These are phyloP conservation scores for Apodemia hepburni DNA, from an alignment of 2,888 invertebrate genomes.

Conservation along the genomic window DNA sequence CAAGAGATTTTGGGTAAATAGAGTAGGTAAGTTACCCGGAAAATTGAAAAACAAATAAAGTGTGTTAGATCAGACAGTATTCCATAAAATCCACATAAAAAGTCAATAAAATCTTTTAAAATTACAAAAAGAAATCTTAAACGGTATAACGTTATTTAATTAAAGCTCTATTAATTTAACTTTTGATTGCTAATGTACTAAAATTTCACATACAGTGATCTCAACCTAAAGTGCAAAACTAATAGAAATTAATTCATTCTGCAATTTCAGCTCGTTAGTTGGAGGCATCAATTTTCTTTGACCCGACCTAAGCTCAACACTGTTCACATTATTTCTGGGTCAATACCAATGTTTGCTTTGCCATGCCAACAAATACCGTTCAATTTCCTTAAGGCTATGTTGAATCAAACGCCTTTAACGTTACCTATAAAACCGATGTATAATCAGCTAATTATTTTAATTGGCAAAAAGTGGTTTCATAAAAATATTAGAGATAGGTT, in stretches of 20 bases:
- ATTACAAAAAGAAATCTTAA: slow-evolving; percentile 5
- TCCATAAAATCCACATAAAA: too few species aligned
- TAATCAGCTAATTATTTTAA: slow-evolving; percentile 10
- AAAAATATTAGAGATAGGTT: neutral
- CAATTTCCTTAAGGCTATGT: slow-evolving; percentile 55
- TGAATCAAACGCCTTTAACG: slow-evolving; percentile 13
- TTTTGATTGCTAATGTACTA: slow-evolving; percentile 23
- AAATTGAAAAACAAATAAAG: too few species aligned
- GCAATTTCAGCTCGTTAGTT: slow-evolving; percentile 28
- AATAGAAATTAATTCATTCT: slow-evolving; percentile 32
- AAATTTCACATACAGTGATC: slow-evolving; percentile 14
- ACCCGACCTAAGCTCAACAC: slow-evolving; percentile 43
- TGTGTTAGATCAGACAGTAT: neutral
- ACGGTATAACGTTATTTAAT: neutral
- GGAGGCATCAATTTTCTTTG: slow-evolving; percentile 38
- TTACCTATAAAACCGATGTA: slow-evolving; percentile 1
- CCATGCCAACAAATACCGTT: slow-evolving; percentile 65
- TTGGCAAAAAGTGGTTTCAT: slow-evolving; percentile 4
- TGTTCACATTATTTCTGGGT: slow-evolving; percentile 47
- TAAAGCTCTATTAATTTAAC: slow-evolving; percentile 13
- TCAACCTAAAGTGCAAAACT: slow-evolving; percentile 16
- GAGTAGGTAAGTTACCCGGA: too few species aligned
- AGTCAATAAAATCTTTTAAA: neutral
- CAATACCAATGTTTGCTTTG: slow-evolving; percentile 53
- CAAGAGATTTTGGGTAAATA: too few species aligned